phyloP scores from a whole-genome alignment of 2,797 vertebrate genomes.

The Cuculus canorus region DNA sequence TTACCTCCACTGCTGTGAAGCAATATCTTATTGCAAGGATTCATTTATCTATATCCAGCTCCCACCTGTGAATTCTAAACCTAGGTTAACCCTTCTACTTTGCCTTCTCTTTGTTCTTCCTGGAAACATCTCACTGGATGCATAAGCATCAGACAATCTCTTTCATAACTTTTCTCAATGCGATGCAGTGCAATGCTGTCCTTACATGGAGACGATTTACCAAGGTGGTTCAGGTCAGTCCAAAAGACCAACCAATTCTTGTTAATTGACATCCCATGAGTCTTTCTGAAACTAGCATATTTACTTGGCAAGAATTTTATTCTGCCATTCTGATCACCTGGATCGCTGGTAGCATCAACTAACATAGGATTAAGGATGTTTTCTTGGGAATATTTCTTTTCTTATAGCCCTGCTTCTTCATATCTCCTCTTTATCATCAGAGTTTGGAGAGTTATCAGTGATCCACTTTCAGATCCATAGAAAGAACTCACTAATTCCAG shows the following conservation, averaged over 20 bases:
- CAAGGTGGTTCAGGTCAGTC: neutral
- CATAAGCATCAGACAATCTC: neutral
- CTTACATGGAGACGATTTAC: neutral
- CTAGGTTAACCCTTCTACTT: neutral
- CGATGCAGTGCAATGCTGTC: neutral
- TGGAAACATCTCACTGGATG: neutral
- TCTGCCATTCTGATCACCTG: neutral
- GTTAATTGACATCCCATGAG: neutral
- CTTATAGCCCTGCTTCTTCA: neutral
- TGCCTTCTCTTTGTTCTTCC: neutral
- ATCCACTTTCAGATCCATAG: neutral
- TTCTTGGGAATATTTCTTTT: neutral
- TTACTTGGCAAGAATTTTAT: neutral
- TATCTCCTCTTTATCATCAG: neutral
- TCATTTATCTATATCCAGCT: neutral
- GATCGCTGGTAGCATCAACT: neutral
- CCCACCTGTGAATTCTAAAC: neutral
- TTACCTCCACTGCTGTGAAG: neutral
- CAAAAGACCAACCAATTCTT: neutral
- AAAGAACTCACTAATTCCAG: neutral
- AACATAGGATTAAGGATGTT: neutral
- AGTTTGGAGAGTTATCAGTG: neutral
- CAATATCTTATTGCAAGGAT: neutral
- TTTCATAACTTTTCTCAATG: neutral
- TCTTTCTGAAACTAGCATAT: neutral